Base-by-base conservation (phyloP, 2,797 vertebrate genomes). In the Takifugu ocellatus region DNA sequence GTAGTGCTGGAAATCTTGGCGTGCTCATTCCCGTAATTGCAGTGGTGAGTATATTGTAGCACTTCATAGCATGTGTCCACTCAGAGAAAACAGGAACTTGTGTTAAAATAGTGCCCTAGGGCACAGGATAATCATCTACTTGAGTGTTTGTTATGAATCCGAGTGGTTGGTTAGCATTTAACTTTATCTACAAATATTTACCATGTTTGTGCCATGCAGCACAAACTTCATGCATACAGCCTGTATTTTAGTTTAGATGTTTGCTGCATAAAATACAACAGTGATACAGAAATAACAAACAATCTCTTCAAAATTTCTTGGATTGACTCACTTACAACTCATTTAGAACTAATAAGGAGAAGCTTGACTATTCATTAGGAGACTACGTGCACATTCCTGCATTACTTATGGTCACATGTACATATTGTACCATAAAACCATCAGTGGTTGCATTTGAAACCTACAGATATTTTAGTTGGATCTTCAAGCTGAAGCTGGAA, bases 21-120 rank as follows among this genome's bases (percentile, higher is more conserved):
- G 95, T 99, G 51, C 94, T 99, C 49, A 99, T 99, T 78, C 97
- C 97, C 54, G 97, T 99, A 17, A 98, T 99, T 77, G 97, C 97
- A 80, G 96, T 98, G 94, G 96, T 98, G 82, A 95, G 96, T 92
- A 1, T 59, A 26, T 7, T 27, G 12, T 45, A 49, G 3, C 21
- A 6, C 8, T 50, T 29, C 6, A 16, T 0, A 53, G 3, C 55
- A 1, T 1, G 3, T 27, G 54, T 5, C 2, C 0, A 9, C 49
- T 66, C 0, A 46, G 49, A 45, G 48, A 3, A 26, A 43, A 4
- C 31, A 47, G 49, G 31, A 51, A 5, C 36, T 29, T 25, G 11
- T 61, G 25, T 50, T 42, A 47, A 29, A 66, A 57, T 17, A 26
- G 16, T 49, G 1, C 42, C 0, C 26, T 21, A 14, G 11, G 51